Evolutionary conservation across 2,797 vertebrate genomes (phyloP).

Genomic region (Hipposideros larvatus): DNA sequence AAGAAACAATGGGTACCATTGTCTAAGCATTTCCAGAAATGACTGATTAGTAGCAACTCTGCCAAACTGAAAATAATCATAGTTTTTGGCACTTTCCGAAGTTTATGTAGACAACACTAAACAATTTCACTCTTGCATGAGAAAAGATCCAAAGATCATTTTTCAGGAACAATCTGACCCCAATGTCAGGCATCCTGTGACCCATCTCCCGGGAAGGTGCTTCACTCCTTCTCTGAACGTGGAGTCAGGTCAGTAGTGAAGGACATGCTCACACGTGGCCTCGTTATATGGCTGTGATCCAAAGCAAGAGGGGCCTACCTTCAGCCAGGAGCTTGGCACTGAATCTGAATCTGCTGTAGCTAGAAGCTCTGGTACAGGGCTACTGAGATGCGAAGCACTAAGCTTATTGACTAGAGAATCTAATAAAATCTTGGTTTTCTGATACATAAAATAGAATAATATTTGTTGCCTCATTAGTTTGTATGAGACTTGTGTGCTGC

Average conservation of each 20-base stretch:
- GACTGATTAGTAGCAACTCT: slow-evolving; percentile 29
- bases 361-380: neutral
- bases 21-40: slow-evolving; percentile 75
- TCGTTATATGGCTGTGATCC: neutral
- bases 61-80: slow-evolving; percentile 72
- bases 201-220: neutral
- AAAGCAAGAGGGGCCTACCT: neutral
- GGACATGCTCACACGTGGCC: neutral
- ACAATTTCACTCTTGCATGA: slow-evolving; percentile 47
- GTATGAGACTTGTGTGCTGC: neutral
- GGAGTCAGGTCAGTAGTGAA: neutral
- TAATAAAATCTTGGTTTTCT: neutral
- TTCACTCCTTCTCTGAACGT: neutral
- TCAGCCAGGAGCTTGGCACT: neutral
- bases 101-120: slow-evolving; percentile 62
- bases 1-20: slow-evolving; percentile 59
- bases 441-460: neutral
- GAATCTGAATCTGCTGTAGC: neutral
- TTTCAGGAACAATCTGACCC: neutral
- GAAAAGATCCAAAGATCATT: slow-evolving; percentile 45
- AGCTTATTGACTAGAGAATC: neutral
- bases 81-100: slow-evolving; percentile 39
- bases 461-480: neutral
- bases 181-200: neutral
- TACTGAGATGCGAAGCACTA: neutral